Base-by-base conservation (phyloP, 2,113 vertebrate genomes). In the Collichthys lucidus region DNA sequence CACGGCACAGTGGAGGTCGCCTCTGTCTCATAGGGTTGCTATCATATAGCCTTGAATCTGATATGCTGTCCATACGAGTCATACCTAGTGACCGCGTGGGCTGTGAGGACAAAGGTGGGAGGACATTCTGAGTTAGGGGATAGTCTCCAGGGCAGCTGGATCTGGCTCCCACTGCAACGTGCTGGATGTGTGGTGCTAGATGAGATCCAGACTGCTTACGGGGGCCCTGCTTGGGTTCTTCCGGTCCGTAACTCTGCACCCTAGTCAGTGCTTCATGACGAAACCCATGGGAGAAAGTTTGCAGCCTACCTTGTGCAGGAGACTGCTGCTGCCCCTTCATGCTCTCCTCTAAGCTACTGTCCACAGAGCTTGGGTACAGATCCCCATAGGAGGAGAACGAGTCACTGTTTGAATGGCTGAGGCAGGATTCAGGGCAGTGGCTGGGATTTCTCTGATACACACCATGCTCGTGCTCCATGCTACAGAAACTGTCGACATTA, bases 61-160 rank as follows among this genome's bases (percentile, higher is more conserved):
- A 99, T 93, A 99, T 95, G 53, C 98, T 99, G 93, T 99, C 98
- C 97, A 99, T 98, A 74, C 98, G 95, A 5, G 98, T 99, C 98
- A 99, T 99, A 53, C 98, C 97, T 46, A 99, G 96, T 42, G 98
- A 98, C 83, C 98, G 96, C 66, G 97, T 96, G 74, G 96, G 96
- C 80, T 98, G 98, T 16, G 96, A 89, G 52, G 94, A 85, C 61
- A 94, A 86, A 26, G 96, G 95, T 1, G 97, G 94, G 72, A 98
- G 95, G 86, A 96, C 82, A 5, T 90, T 97, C 80, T 97, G 96
- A 90, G 96, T 94, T 70, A 96, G 90, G 49, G 97, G 94, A 83
- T 99, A 99, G 93, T 99, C 97, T 88, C 97, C 98, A 19, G 97
- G 96, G 93, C 97, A 98, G 89, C 96, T 98, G 84, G 98, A 98